phyloP scores from a whole-genome alignment of 2,888 invertebrate species.

The Machimus rusticus region DNA sequence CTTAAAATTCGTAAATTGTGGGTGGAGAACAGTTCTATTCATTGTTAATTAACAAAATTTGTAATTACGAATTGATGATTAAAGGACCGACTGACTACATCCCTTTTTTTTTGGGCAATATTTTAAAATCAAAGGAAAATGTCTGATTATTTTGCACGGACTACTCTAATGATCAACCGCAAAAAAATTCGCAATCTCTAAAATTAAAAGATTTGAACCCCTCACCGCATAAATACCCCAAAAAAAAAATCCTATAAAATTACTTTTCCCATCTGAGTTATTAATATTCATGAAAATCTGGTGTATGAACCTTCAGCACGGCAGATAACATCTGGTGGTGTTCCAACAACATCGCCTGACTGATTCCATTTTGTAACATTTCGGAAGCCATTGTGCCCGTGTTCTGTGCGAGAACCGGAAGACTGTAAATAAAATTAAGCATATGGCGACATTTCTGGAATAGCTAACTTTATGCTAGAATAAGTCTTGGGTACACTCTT shows the following conservation, averaged over 20 bases:
- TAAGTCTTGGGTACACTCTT: not conserved
- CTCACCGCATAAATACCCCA: not conserved
- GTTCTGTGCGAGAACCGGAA: not conserved
- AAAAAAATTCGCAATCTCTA: not conserved
- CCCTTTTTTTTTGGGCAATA: not conserved
- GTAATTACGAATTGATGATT: not conserved
- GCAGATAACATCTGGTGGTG: not conserved
- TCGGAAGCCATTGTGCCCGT: not conserved
- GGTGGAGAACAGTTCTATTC: not conserved
- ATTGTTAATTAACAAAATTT: not conserved
- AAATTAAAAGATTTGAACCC: not conserved
- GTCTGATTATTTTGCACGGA: not conserved
- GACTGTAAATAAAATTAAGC: slow-evolving; percentile 17
- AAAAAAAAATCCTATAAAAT: not conserved
- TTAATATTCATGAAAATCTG: not conserved
- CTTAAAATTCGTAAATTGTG: not conserved
- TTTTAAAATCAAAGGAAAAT: not conserved
- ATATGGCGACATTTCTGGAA: not conserved
- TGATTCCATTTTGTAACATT: not conserved
- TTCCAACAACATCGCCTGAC: not conserved
- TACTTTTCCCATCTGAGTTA: not conserved
- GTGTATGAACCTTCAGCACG: not conserved
- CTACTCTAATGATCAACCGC: not conserved
- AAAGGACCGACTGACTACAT: not conserved
- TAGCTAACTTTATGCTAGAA: not conserved